Evolutionary conservation across 2,888 invertebrate genomes (phyloP), one percentile per base, ranked within the genome.

Genomic region (Rhagonycha lutea): DNA sequence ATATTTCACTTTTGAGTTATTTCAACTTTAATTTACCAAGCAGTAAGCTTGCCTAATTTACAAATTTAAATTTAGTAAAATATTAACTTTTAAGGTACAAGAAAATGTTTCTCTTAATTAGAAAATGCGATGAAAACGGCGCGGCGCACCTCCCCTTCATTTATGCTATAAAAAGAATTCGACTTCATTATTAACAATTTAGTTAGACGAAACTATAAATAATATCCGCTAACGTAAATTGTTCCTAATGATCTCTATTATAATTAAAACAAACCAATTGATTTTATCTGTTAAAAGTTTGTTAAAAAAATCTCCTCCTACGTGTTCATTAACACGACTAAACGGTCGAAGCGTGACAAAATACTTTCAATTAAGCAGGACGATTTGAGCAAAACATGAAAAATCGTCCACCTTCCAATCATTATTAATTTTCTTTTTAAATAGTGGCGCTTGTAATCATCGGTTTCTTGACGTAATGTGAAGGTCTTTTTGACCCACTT

Each of bases 401-500:
- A 28, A 70, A 74, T 73, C 74, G 60, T 65, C 69, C 72, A 47
- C 47, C 7, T 47, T 18, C 11, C 18, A 62, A 62, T 18, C 14
- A 10, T 62, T 23, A 62, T 12, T 11, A 62, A 12, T 14, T 65
- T 24, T 12, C 9, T 63, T 1, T n/a, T 8, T 63, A 68, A 63
- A 74, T 67, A 47, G 69, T 77, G 77, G 74, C 77, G 77, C 77
- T 75, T 69, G 26, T 24, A 77, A 70, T 67, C 72, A 68, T 14
- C n/a, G 14, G 61, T 78, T 78, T 47, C 77, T 68, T 67, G 73
- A 78, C 68, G n/a, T 67, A 72, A 29, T 47, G 70, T 69, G 76
- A 78, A 78, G 78, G 78, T 74, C 78, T 71, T 73, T 78, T 78
- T 76, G 78, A 78, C 78, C 78, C 71, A 78, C 70, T 73, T 78